Conservation (phyloP, 1,140 invertebrate genomes). For the Drosophila lowei region DNA sequence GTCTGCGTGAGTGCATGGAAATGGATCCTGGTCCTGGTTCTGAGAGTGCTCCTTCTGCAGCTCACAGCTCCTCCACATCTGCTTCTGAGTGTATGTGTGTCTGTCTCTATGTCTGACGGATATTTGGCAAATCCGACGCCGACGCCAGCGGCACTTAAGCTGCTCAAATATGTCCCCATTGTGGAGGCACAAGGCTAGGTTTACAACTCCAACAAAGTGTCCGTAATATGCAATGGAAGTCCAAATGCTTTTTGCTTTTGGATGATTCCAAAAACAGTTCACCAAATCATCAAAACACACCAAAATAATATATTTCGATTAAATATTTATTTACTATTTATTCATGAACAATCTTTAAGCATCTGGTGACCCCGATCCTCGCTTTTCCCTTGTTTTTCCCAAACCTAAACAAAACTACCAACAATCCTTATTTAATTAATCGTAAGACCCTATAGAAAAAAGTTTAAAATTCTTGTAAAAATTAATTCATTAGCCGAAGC, state of each 20-base stretch:
- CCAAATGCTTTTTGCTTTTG: too few species aligned
- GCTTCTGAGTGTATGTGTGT: constrained; percentile 6
- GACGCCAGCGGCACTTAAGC: constrained; percentile 54
- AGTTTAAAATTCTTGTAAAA: constrained; percentile 17
- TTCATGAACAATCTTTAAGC: too few species aligned
- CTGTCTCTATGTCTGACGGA: constrained; percentile 23
- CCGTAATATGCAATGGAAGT: too few species aligned
- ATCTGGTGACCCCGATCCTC: neutral
- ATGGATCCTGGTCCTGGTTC: constrained; percentile 14
- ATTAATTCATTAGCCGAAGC: constrained; percentile 47
- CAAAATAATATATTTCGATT: too few species aligned
- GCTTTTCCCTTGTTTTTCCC: neutral
- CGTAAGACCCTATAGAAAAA: neutral
- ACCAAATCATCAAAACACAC: too few species aligned
- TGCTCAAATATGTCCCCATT: constrained; percentile 39
- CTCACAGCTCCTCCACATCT: neutral
- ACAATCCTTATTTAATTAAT: constrained; percentile 23
- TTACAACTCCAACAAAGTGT: too few species aligned
- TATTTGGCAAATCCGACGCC: constrained; percentile 60
- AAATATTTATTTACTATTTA: too few species aligned
- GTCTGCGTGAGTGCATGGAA: constrained; percentile 55
- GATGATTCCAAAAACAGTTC: too few species aligned
- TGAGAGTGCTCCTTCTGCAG: constrained; percentile 8
- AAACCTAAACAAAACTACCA: neutral
- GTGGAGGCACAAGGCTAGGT: neutral